Percentiles rank a stretch among this genome's conserved stretches.
Conservation (phyloP, 2,888 invertebrate genomes). For the Ametastegia equiseti region DNA sequence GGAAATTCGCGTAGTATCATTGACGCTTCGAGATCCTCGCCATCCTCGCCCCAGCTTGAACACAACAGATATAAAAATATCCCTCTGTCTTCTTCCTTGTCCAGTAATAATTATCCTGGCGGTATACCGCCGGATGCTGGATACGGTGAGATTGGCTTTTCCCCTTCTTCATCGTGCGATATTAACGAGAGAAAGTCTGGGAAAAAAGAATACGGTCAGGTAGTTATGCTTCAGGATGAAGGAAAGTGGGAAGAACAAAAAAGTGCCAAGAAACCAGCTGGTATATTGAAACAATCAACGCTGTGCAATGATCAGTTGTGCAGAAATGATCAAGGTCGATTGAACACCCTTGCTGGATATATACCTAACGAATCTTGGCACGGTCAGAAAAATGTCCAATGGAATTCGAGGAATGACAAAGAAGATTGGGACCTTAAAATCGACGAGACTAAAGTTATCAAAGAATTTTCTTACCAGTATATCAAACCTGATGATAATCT, state of each 20-base stretch:
- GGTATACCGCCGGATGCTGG: conserved; percentile 70
- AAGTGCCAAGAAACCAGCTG: conserved; percentile 62
- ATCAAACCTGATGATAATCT: conserved; percentile 67
- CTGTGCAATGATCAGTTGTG: conserved; percentile 58
- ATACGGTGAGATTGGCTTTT: conserved; percentile 66
- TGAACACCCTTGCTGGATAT: conserved; percentile 59
- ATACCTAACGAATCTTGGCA: conserved; percentile 63
- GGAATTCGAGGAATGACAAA: conserved; percentile 66
- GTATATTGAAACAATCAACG: conserved; percentile 67
- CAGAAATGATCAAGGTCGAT: conserved; percentile 56
- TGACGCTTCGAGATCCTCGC: no score
- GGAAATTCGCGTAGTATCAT: conserved; percentile 26
- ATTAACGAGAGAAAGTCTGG: conserved; percentile 38
- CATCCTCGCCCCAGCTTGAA: conserved; percentile 31
- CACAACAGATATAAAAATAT: conserved; percentile 22
- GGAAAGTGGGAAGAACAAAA: conserved; percentile 45
- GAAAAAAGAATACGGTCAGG: conserved; percentile 42
- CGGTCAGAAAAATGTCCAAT: conserved; percentile 66
- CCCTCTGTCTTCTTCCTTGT: background rate
- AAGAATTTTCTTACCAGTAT: conserved; percentile 75
- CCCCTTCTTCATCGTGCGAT: conserved; percentile 45
- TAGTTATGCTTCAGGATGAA: conserved; percentile 41
- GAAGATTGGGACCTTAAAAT: conserved; percentile 69
- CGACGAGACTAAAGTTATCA: conserved; percentile 72
- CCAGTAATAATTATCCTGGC: conserved; percentile 48